Evolutionary conservation across 2,888 invertebrate species (phyloP).

Genomic region (Drosophila neotestacea): DNA sequence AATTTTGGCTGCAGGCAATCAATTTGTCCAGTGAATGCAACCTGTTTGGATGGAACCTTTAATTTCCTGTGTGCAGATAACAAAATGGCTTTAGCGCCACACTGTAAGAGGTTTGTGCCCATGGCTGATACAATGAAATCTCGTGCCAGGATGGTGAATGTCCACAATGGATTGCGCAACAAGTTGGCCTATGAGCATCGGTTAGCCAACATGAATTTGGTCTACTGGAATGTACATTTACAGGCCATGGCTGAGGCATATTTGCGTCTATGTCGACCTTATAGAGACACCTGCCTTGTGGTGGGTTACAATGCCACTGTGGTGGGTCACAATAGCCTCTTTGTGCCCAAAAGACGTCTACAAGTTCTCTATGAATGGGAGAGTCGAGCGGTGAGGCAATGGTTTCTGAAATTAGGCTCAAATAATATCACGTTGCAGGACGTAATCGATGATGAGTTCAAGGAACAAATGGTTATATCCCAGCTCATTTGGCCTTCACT

Average conservation of each 20-base stretch:
- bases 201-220: constrained; percentile 53
- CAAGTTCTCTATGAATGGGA: constrained; percentile 30
- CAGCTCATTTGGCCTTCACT: constrained; percentile 49
- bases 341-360: constrained; percentile 1
- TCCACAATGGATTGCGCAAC: constrained; percentile 57
- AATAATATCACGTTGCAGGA: background rate
- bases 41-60: constrained; percentile 33
- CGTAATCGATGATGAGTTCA: background rate
- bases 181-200: constrained; percentile 33
- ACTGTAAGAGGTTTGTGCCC: constrained; percentile 41
- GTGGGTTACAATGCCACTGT: constrained; percentile 24
- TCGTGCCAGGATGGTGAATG: constrained; percentile 24
- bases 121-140: background rate
- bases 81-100: background rate
- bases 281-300: constrained; percentile 38
- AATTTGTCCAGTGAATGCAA: constrained; percentile 23
- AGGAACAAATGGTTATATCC: background rate
- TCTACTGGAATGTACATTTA: constrained; percentile 52
- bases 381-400: constrained; percentile 37
- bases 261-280: constrained; percentile 33
- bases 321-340: constrained; percentile 48
- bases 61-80: constrained; percentile 43
- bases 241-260: constrained; percentile 56
- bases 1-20: constrained; percentile 36
- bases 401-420: constrained; percentile 33